These are phyloP conservation scores for Tipula lateralis DNA, from an alignment of 2,888 invertebrate genomes.

Conservation along the genomic window DNA sequence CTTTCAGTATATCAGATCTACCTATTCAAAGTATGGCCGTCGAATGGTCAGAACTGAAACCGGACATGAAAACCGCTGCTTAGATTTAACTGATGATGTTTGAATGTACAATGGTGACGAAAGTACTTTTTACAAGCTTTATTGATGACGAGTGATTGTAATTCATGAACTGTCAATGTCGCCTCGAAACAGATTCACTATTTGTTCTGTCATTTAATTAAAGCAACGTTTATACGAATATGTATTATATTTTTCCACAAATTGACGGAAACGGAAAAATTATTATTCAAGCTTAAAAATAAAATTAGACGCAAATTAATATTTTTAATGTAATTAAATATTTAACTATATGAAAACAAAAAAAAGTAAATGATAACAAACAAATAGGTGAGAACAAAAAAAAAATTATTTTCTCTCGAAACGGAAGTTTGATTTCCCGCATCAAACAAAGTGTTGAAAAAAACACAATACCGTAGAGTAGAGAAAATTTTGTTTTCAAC, in stretches of 20 bases:
- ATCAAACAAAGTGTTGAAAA: slow-evolving; percentile 3
- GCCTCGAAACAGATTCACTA: not conserved
- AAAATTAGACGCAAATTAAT: not conserved
- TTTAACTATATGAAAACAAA: not conserved
- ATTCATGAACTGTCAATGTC: too few species aligned
- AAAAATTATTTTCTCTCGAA: not conserved
- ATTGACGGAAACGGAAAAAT: not conserved
- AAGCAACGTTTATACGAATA: not conserved
- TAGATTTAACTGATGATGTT: too few species aligned
- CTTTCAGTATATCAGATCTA: too few species aligned
- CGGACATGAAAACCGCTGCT: too few species aligned
- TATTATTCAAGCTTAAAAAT: not conserved
- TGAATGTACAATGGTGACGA: too few species aligned
- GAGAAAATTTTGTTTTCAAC: not conserved
- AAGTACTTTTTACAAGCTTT: too few species aligned
- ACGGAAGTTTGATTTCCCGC: slow-evolving; percentile 1
- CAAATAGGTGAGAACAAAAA: not conserved
- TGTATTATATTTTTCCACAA: not conserved
- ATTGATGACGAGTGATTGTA: too few species aligned
- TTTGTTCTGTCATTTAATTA: not conserved
- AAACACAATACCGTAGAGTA: not conserved
- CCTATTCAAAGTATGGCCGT: too few species aligned
- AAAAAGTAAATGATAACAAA: not conserved
- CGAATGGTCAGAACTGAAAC: too few species aligned
- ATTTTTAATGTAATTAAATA: slow-evolving; percentile 24